Evolutionary conservation across 2,113 vertebrate genomes (phyloP).

Genomic region (Falco punctatus): DNA sequence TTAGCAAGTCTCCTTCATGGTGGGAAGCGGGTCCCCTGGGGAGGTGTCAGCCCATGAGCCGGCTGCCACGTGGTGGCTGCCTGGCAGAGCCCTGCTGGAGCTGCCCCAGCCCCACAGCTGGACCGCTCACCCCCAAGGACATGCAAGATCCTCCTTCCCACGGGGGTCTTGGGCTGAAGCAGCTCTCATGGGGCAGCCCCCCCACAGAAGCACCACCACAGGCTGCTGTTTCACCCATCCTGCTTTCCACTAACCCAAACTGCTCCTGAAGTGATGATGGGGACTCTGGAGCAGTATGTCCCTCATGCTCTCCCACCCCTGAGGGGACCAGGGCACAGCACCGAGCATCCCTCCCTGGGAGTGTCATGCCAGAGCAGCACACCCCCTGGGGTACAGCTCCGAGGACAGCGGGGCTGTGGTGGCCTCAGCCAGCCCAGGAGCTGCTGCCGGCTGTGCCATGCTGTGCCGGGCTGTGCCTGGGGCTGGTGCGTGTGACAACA

Average conservation of each 20-base stretch:
- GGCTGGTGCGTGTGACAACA: too few relatives aligned
- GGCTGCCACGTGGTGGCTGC: neutral
- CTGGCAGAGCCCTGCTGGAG: neutral
- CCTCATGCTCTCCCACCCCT: neutral
- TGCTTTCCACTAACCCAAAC: neutral
- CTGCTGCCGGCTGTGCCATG: neutral
- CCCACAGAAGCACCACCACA: neutral
- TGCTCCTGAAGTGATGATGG: neutral
- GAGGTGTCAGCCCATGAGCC: neutral
- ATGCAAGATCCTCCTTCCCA: too few relatives aligned
- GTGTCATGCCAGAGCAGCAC: neutral
- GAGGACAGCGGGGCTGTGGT: neutral
- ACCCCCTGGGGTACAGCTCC: neutral
- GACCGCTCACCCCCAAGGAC: neutral
- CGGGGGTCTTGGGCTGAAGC: neutral
- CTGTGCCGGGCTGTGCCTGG: neutral
- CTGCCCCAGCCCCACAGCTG: neutral
- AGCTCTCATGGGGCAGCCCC: neutral
- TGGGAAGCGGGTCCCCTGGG: neutral
- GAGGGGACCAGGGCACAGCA: neutral
- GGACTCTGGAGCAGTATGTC: neutral
- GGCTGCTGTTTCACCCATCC: too few relatives aligned
- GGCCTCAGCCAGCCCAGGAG: neutral
- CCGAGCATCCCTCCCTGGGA: too few relatives aligned
- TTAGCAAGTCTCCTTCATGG: neutral